Evolutionary conservation across 2,113 vertebrate genomes (phyloP), one percentile per base, ranked within the genome.

Genomic region (Heterotilapia buettikoferi): DNA sequence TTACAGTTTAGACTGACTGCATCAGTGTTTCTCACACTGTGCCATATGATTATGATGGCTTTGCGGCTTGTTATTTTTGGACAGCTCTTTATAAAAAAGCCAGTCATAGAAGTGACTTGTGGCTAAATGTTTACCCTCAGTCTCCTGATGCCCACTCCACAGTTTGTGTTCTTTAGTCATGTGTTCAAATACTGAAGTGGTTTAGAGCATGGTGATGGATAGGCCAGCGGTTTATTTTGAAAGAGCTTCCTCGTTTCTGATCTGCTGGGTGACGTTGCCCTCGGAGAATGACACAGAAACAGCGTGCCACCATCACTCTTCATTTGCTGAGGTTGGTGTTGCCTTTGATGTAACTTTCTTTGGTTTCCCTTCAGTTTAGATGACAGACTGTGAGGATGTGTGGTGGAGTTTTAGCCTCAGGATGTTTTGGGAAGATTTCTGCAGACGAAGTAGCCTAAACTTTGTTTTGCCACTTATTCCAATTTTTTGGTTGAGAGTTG

Each of bases 1-100:
- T 52, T 33, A 78, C 26, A 33, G 6, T 78, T 78, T n/a, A 52
- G 24, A 33, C 26, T 52, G 45, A 78, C 24, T 31, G 43, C 16
- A 78, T 50, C 43, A 78, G 26, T 78, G 73, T 52, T 52, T 78
- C 45, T 78, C 45, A 52, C 73, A 33, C 45, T 33, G 40, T 76
- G 24, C 73, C 18, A 8, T 33, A 33, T 52, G 47, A 52, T 86
- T 57, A 47, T 16, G 3, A 14, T 71, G 66, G 13, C 11, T 83
- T 43, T 86, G 88, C 16, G 50, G 88, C 38, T 50, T 26, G 59
- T 56, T 91, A 84, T 85, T 89, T 56, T 88, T 56, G 57, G 56
- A 82, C 26, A 12, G 26, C 19, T 80, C 81, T 56, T 54, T 54
- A 47, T 57, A 76, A 12, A 80, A 71, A 57, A 73, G 43, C 5